A percentile compares a stretch with the other conserved stretches of the same genome.
phyloP scores from a whole-genome alignment of 2,797 vertebrate species.

The Eidolon dupreanum region DNA sequence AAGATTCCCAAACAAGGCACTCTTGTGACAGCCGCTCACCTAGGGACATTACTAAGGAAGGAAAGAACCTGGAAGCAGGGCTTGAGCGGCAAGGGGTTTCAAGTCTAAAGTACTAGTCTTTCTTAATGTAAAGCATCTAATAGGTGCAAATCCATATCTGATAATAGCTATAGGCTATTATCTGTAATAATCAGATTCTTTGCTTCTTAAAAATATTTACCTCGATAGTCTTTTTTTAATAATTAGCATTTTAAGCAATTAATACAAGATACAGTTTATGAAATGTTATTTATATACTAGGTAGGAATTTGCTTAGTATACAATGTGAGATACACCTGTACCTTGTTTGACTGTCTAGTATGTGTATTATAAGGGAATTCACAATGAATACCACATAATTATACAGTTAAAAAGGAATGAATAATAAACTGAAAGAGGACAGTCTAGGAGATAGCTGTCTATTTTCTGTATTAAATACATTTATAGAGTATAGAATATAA shows the following conservation, averaged over 20 bases:
- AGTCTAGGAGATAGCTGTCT: neutral
- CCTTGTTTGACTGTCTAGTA: neutral
- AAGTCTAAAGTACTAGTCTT: neutral
- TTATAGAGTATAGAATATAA: neutral
- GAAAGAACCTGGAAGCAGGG: neutral
- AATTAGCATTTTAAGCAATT: neutral
- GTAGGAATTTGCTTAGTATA: neutral
- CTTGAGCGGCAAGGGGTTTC: neutral
- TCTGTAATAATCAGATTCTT: conserved; percentile 18
- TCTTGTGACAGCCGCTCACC: neutral
- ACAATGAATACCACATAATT: conserved; percentile 21
- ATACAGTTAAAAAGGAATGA: conserved; percentile 1
- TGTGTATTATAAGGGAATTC: neutral
- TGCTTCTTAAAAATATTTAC: neutral
- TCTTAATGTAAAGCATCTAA: neutral
- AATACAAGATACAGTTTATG: neutral
- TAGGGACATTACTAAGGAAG: neutral
- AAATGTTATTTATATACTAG: neutral
- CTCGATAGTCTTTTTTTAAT: neutral
- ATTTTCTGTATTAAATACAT: neutral
- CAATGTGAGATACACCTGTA: neutral
- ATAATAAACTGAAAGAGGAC: neutral
- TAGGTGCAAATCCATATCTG: neutral
- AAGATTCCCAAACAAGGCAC: neutral
- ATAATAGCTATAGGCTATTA: neutral